Conservation (phyloP, 1,140 invertebrate species). For the Drosophila nasuta region DNA sequence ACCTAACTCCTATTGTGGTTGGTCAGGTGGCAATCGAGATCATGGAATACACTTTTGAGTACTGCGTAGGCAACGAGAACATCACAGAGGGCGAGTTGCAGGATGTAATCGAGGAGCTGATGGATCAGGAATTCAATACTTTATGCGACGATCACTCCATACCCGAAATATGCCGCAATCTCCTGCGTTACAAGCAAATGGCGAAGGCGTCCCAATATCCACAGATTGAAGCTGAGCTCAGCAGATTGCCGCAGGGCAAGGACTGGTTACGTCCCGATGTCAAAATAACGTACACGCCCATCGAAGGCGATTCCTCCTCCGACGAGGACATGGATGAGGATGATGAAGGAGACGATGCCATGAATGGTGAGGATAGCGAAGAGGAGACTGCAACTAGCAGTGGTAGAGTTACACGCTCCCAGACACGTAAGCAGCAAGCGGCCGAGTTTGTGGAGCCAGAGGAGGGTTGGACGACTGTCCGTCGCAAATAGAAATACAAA, state of each 20-base stretch:
- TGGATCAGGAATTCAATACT: conserved; percentile 89
- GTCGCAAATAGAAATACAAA: conserved; percentile 84
- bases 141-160: conserved; percentile 88
- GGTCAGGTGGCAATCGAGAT: conserved; percentile 87
- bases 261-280: conserved; percentile 84
- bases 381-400: conserved; percentile 71
- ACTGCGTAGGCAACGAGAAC: conserved; percentile 86
- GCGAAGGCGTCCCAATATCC: conserved; percentile 82
- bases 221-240: conserved; percentile 81
- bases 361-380: conserved; percentile 71
- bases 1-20: conserved; percentile 34
- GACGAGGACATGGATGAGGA: conserved; percentile 84
- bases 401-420: conserved; percentile 66
- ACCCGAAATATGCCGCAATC: conserved; percentile 85
- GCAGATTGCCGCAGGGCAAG: conserved; percentile 79
- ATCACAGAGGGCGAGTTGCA: conserved; percentile 86
- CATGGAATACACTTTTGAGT: conserved; percentile 87
- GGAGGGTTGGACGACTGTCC: conserved; percentile 87
- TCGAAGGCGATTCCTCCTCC: conserved; percentile 84
- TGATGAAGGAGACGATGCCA: conserved; percentile 56
- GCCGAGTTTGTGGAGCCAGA: conserved; percentile 86
- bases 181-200: conserved; percentile 85
- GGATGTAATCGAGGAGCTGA: conserved; percentile 87
- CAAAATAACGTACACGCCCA: conserved; percentile 72
- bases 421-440: conserved; percentile 68